phyloP scores from a whole-genome alignment of 2,888 invertebrate species.

The Odontocerum albicorne region DNA sequence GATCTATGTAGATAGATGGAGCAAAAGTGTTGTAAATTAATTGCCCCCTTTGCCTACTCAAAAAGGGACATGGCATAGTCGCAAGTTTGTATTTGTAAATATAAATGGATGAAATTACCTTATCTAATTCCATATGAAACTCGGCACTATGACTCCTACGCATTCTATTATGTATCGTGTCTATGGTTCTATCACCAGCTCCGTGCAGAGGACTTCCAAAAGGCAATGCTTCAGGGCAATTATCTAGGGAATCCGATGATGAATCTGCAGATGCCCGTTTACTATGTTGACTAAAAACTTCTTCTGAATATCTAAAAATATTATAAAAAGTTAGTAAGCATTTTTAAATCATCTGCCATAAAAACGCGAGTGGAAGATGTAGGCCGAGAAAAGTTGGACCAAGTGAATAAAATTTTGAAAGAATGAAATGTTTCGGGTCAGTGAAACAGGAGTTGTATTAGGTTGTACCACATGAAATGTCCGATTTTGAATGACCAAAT shows the following conservation, averaged over 20 bases:
- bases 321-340: constrained; percentile 5
- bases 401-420: too few relatives aligned
- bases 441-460: too few relatives aligned
- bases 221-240: constrained; percentile 43
- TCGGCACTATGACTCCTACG: constrained; percentile 32
- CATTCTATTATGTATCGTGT: constrained; percentile 11
- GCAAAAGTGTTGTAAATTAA: too few relatives aligned
- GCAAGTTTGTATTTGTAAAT: too few relatives aligned
- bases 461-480: too few relatives aligned
- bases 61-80: too few relatives aligned
- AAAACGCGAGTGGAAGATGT: constrained; percentile 1
- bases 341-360: constrained; percentile 31
- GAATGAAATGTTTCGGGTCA: too few relatives aligned
- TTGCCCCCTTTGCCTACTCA: too few relatives aligned
- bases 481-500: too few relatives aligned
- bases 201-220: constrained; percentile 35
- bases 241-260: constrained; percentile 40
- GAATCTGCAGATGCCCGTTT: constrained; percentile 57
- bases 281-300: constrained; percentile 67
- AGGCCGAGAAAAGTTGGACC: neutral
- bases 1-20: too few relatives aligned
- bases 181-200: constrained; percentile 18
- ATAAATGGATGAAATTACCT: too few relatives aligned
- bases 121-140: constrained; percentile 21
- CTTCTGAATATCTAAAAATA: constrained; percentile 61